These are phyloP conservation scores for Taenaris catops DNA, from an alignment of 2,888 invertebrate genomes.

Conservation along the genomic window DNA sequence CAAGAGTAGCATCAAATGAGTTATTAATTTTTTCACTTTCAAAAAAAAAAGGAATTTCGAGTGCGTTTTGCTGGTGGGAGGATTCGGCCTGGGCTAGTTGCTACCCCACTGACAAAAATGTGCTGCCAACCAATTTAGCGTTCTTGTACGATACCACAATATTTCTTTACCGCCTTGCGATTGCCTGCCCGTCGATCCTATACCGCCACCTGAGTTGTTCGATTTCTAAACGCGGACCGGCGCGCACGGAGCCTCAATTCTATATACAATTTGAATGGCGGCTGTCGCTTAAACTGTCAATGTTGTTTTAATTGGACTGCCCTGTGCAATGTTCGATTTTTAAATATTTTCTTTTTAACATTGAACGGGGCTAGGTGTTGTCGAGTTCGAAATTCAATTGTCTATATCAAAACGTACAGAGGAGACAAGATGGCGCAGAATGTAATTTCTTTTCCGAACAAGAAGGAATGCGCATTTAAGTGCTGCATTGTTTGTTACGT, in stretches of 20 bases:
- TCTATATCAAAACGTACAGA: no score
- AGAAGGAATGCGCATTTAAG: not conserved
- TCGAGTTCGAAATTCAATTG: not conserved
- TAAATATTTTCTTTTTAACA: no score
- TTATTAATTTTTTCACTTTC: no score
- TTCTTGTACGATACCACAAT: no score
- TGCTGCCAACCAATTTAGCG: no score
- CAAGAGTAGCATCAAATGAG: no score
- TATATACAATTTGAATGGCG: not conserved
- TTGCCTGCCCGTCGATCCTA: slow-evolving; percentile 53
- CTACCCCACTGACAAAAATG: no score
- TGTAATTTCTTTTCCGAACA: not conserved
- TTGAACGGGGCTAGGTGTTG: not conserved
- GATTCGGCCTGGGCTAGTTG: no score
- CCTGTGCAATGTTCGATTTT: not conserved
- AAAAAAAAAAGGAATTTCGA: no score
- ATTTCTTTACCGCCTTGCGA: slow-evolving; percentile 39
- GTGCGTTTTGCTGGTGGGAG: no score
- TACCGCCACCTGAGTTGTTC: slow-evolving; percentile 68
- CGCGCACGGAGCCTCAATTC: slow-evolving; percentile 1
- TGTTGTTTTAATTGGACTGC: not conserved
- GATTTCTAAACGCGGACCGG: slow-evolving; percentile 40
- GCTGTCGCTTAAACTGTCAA: not conserved
- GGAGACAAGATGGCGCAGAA: no score
- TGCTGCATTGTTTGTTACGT: not conserved